phyloP scores from a whole-genome alignment of 2,797 vertebrate genomes.

The Zenarchopterus dispar region DNA sequence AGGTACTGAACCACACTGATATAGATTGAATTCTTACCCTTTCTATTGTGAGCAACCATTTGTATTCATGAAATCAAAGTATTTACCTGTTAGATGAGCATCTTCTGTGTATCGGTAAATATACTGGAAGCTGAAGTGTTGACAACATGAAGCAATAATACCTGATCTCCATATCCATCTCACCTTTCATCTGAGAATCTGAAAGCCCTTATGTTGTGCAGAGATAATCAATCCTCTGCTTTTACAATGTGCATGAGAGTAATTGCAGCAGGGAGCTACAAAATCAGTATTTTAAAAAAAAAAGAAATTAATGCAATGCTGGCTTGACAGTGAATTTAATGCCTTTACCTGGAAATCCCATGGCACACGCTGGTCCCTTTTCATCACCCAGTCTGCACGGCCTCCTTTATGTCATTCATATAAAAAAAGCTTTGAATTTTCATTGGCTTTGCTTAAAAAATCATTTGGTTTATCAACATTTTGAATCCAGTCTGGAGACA shows the following conservation, averaged over 20 bases:
- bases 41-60: constrained; percentile 72
- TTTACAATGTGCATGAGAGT: constrained; percentile 53
- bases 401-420: constrained; percentile 42
- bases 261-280: constrained; percentile 61
- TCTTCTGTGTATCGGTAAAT: constrained; percentile 69
- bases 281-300: constrained; percentile 65
- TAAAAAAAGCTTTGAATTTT: constrained; percentile 47
- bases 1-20: constrained; percentile 72
- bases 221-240: constrained; percentile 70
- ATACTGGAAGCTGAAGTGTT: constrained; percentile 74
- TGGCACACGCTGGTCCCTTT: constrained; percentile 31
- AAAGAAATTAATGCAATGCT: constrained; percentile 69
- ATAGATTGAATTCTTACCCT: constrained; percentile 75
- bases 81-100: constrained; percentile 80
- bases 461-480: constrained; percentile 21
- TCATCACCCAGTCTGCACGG: constrained; percentile 35
- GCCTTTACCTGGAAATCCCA: constrained; percentile 54
- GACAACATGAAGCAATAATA: constrained; percentile 76
- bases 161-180: constrained; percentile 74
- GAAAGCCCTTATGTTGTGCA: constrained; percentile 73
- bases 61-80: constrained; percentile 81
- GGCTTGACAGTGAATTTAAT: constrained; percentile 65
- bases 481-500: constrained; percentile 20
- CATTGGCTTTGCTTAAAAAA: constrained; percentile 35
- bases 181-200: constrained; percentile 77